These are phyloP conservation scores for Drosophila melanosoma DNA, from an alignment of 2,888 invertebrate species.

Conservation along the genomic window DNA sequence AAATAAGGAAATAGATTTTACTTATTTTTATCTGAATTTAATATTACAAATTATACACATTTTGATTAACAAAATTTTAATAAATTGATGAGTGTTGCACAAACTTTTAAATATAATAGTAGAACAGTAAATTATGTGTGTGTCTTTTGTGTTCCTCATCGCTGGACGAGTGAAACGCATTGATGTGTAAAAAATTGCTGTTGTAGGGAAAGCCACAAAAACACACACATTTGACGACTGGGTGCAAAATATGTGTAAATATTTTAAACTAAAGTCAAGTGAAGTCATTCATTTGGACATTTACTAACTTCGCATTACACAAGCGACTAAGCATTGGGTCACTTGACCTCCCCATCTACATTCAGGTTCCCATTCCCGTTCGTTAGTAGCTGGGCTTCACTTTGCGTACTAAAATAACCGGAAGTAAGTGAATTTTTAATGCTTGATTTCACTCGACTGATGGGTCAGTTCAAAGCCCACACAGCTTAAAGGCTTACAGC, in stretches of 20 bases:
- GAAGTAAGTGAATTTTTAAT: slow-evolving; percentile 75
- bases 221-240: slow-evolving; percentile 30
- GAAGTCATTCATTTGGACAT: slow-evolving; percentile 79
- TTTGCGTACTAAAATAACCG: slow-evolving; percentile 78
- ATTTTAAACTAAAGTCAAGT: slow-evolving; percentile 76
- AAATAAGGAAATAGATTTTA: background rate
- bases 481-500: background rate
- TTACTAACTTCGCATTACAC: slow-evolving; percentile 76
- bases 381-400: slow-evolving; percentile 53
- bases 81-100: background rate
- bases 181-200: slow-evolving; percentile 69
- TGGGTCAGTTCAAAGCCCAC: background rate
- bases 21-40: background rate
- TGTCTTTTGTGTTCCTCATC: slow-evolving; percentile 8
- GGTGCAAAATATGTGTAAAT: slow-evolving; percentile 71
- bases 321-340: slow-evolving; percentile 69
- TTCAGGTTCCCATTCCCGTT: slow-evolving; percentile 19
- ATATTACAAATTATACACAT: background rate
- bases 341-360: slow-evolving; percentile 26
- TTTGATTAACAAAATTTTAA: background rate
- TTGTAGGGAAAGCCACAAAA: slow-evolving; percentile 58
- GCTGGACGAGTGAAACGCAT: slow-evolving; percentile 37
- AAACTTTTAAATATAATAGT: slow-evolving; percentile 36
- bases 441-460: slow-evolving; percentile 70
- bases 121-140: slow-evolving; percentile 35